A percentile compares a stretch with the other conserved stretches of the same genome.
These are phyloP conservation scores for Cirrhinus mrigala DNA, from an alignment of 2,797 vertebrate genomes.

Conservation along the genomic window DNA sequence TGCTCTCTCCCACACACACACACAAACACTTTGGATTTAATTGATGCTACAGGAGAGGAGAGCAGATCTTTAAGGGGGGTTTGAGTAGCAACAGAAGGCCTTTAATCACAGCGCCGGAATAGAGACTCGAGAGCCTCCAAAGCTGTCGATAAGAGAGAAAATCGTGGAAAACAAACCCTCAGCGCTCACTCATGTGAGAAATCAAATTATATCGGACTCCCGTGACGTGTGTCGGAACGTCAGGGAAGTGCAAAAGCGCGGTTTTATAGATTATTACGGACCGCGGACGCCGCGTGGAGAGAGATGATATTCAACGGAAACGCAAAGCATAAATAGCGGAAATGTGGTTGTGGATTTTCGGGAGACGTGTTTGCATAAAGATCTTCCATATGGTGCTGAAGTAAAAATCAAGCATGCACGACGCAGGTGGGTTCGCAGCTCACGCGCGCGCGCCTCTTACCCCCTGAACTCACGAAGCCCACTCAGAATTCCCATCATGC, in stretches of 20 bases:
- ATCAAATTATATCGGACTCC: slow-evolving; percentile 54
- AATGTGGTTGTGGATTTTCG: slow-evolving; percentile 4
- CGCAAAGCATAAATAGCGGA: neutral
- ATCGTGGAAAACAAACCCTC: slow-evolving; percentile 52
- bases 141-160: slow-evolving; percentile 62
- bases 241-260: slow-evolving; percentile 25
- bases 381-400: neutral
- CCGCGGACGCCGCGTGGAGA: neutral
- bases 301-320: slow-evolving; percentile 19
- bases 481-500: slow-evolving; percentile 57
- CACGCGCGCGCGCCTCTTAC: neutral
- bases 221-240: slow-evolving; percentile 19
- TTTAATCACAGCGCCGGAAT: slow-evolving; percentile 64
- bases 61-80: slow-evolving; percentile 60
- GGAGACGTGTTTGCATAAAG: neutral
- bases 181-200: slow-evolving; percentile 41
- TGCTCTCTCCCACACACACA: slow-evolving; percentile 11
- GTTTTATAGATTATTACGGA: slow-evolving; percentile 28
- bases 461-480: slow-evolving; percentile 15
- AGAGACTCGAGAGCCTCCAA: slow-evolving; percentile 59
- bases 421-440: neutral
- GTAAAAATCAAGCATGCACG: slow-evolving; percentile 7
- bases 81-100: slow-evolving; percentile 64
- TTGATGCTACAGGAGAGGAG: slow-evolving; percentile 52
- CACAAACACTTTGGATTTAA: slow-evolving; percentile 50